Evolutionary conservation across 2,888 invertebrate genomes (phyloP).

Genomic region (Sarcophaga subvicina): DNA sequence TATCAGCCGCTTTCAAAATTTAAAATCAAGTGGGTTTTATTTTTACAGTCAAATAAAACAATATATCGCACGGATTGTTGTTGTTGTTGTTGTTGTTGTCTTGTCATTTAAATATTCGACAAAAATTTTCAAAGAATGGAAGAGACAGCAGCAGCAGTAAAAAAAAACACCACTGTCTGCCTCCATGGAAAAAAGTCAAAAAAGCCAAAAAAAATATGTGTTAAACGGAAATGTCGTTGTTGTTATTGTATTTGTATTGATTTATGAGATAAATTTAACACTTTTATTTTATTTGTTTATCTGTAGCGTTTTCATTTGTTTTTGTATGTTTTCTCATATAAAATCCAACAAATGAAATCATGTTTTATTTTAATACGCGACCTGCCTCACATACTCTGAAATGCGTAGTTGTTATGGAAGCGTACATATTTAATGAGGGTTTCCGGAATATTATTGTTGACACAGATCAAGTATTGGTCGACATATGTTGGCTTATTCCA

Average conservation of each 20-base stretch:
- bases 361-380: constrained; percentile 25
- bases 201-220: not conserved
- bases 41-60: not conserved
- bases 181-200: constrained; percentile 13
- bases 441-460: constrained; percentile 62
- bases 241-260: constrained; percentile 53
- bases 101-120: no score
- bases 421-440: constrained; percentile 47
- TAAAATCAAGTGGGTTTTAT: constrained; percentile 40
- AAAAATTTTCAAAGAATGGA: constrained; percentile 16
- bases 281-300: constrained; percentile 46
- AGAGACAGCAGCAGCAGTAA: not conserved
- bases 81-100: no score
- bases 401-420: constrained; percentile 4
- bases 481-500: not conserved
- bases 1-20: not conserved
- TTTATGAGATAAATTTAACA: constrained; percentile 59
- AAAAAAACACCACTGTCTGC: constrained; percentile 6
- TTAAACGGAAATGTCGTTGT: constrained; percentile 59
- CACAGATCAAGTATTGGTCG: constrained; percentile 48
- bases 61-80: no score
- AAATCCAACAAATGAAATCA: constrained; percentile 2
- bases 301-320: not conserved
- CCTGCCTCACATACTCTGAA: constrained; percentile 55
- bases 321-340: not conserved